Evolutionary conservation across 2,797 vertebrate species (phyloP).

Genomic region (Mareca penelope): DNA sequence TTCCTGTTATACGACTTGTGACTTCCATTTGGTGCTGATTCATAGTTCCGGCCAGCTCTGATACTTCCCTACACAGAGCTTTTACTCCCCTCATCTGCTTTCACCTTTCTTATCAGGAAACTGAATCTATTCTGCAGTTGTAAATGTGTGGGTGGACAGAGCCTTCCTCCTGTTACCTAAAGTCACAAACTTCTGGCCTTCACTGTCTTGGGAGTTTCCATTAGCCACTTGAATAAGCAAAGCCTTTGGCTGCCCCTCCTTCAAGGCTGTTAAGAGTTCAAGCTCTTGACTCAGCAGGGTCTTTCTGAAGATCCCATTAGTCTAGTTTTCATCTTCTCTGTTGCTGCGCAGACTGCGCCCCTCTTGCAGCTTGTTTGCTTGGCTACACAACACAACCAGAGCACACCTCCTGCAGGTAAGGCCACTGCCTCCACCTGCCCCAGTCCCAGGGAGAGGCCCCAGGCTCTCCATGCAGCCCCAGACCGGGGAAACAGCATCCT

Average conservation of each 20-base stretch:
- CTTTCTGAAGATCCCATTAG: background rate
- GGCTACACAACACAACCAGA: background rate
- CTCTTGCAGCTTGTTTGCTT: background rate
- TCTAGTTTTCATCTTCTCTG: background rate
- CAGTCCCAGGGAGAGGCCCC: background rate
- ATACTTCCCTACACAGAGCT: background rate
- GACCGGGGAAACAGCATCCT: background rate
- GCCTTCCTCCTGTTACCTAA: background rate
- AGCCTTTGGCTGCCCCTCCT: background rate
- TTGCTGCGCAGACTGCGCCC: background rate
- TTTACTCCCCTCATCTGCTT: background rate
- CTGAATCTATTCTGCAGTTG: background rate
- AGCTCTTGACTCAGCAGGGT: background rate
- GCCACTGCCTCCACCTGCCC: background rate
- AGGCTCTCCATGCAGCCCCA: background rate
- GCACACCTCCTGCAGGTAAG: background rate
- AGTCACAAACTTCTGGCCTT: background rate
- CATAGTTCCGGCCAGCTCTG: background rate
- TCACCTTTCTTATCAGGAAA: background rate
- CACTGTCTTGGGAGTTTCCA: background rate
- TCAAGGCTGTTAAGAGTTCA: background rate
- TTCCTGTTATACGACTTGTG: background rate
- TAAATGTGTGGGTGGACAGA: background rate
- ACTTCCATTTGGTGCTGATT: background rate
- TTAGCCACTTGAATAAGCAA: background rate